Conservation (phyloP, 1,140 invertebrate species). For the Chionoecetes opilio region DNA sequence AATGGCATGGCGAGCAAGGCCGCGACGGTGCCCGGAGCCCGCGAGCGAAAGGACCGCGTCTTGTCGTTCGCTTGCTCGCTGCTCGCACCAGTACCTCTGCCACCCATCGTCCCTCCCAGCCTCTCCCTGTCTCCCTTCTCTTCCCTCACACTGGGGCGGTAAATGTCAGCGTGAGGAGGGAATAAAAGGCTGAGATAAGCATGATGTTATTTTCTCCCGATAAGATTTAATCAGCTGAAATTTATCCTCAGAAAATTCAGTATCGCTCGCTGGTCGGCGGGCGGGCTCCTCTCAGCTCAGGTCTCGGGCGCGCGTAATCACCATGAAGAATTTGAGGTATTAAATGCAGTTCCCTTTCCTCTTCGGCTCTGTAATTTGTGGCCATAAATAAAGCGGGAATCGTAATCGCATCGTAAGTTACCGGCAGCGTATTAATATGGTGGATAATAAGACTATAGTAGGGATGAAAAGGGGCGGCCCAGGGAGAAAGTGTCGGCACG, state of each 20-base stretch:
- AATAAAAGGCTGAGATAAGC: slow-evolving; percentile 19
- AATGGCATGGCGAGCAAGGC: slow-evolving; percentile 54
- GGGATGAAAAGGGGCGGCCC: neutral
- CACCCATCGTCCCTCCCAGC: neutral
- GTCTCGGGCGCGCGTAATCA: slow-evolving; percentile 23
- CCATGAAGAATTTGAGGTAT: slow-evolving; percentile 48
- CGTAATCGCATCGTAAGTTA: slow-evolving; percentile 10
- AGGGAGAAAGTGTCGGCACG: neutral
- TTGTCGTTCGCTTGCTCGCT: neutral
- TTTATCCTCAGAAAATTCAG: slow-evolving; percentile 20
- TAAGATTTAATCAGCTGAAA: slow-evolving; percentile 22
- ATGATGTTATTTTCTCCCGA: slow-evolving; percentile 19
- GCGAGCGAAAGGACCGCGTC: slow-evolving; percentile 39
- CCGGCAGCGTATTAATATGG: slow-evolving; percentile 32
- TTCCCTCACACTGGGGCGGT: neutral
- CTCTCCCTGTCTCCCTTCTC: neutral
- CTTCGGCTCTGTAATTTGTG: slow-evolving; percentile 24
- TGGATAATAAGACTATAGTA: neutral
- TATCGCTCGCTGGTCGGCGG: neutral
- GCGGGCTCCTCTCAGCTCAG: neutral
- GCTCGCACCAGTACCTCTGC: neutral
- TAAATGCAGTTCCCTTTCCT: neutral
- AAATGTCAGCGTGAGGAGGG: slow-evolving; percentile 25
- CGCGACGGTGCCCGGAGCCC: neutral
- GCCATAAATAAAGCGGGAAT: slow-evolving; percentile 35